Base-by-base conservation (phyloP, 2,113 vertebrate genomes). In the Carlito syrichta region DNA sequence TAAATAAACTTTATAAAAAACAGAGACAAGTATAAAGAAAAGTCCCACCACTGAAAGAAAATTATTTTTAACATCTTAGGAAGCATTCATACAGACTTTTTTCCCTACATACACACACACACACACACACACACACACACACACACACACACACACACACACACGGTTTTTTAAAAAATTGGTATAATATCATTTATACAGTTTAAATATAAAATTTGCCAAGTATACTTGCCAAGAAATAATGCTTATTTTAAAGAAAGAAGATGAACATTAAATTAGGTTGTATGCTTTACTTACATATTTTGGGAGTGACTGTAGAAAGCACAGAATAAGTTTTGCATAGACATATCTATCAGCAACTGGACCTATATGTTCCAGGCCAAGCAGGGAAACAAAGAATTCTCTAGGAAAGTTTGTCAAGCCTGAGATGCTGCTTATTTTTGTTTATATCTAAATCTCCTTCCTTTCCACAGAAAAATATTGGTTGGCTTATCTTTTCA, bases 171-270 rank as follows among this genome's bases (percentile, higher is more conserved):
- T 96, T 74, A 12, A 83, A 94, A 92, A 78, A 87, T 30, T 81
- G 69, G n/a, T 81, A 66, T 92, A 50, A n/a, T 78, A 92, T 38
- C 86, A 62, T 79, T 83, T 16, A 74, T 30, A 32, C 68, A 78
- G 25, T 88, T 97, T 95, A 76, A 95, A 87, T 32, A 85, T 71
- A 94, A 94, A 95, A 93, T 63, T 88, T 94, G 89, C 82, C 77
- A 95, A 87, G 50, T 43, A 56, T 48, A 50, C 54, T 92, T 74
- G 60, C 76, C 82, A 96, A 93, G 92, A 97, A 88, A 86, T 56
- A 73, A 82, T 86, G 60, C 62, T 95, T 96, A 89, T 96, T 89
- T 93, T 82, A 30, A 95, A 96, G 69, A 79, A 83, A 30, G 50
- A 73, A 78, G 60, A 81, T 73, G 71, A 95, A 66, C 23, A 81